phyloP scores from a whole-genome alignment of 2,888 invertebrate species.

The Endomychus coccineus region DNA sequence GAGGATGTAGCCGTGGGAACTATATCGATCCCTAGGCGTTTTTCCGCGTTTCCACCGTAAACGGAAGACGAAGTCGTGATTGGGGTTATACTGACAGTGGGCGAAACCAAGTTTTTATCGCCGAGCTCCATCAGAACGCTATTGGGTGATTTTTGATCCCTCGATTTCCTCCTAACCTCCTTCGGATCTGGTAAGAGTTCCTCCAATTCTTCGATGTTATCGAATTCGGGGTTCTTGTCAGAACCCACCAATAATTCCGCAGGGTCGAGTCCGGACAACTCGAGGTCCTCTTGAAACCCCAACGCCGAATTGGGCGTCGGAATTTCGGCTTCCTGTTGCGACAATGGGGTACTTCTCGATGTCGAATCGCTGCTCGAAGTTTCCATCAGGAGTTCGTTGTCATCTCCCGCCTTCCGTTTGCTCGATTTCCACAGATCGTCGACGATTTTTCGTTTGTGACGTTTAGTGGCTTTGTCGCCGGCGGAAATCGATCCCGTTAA shows the following conservation, averaged over 20 bases:
- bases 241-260: constrained; percentile 48
- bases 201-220: constrained; percentile 51
- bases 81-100: constrained; percentile 58
- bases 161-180: constrained; percentile 22
- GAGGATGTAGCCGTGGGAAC: constrained; percentile 66
- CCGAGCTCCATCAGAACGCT: constrained; percentile 41
- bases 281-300: constrained; percentile 52
- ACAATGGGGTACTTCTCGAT: constrained; percentile 50
- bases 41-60: constrained; percentile 49
- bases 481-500: constrained; percentile 29
- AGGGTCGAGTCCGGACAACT: constrained; percentile 56
- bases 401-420: constrained; percentile 53
- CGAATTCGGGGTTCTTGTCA: constrained; percentile 50
- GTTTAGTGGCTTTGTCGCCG: constrained; percentile 10
- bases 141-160: constrained; percentile 46
- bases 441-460: constrained; percentile 10
- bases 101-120: constrained; percentile 50
- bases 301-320: constrained; percentile 46
- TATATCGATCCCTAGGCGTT: constrained; percentile 75
- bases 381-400: constrained; percentile 53
- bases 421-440: constrained; percentile 29
- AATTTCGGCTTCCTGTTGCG: constrained; percentile 44
- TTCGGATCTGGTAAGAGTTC: constrained; percentile 56
- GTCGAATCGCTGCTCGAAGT: constrained; percentile 59
- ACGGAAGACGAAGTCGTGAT: constrained; percentile 39